A percentile compares a stretch with the other conserved stretches of the same genome.
These are phyloP conservation scores for Ia io DNA, from an alignment of 2,113 vertebrate species.

Conservation along the genomic window DNA sequence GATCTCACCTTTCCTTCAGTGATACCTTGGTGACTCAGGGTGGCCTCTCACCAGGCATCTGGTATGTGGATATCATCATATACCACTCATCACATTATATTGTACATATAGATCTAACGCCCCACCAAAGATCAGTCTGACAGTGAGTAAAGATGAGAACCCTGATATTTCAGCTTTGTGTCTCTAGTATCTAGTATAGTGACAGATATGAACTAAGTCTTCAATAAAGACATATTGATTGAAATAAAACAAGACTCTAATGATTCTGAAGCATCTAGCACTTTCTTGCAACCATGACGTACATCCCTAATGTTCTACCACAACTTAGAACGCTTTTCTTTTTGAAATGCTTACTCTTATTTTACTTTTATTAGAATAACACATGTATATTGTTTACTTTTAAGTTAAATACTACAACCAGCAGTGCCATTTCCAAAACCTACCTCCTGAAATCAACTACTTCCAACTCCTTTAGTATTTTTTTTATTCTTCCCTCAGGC, in stretches of 20 bases:
- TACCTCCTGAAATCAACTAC: not conserved
- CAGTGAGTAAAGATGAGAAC: not conserved
- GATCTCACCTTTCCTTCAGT: not conserved
- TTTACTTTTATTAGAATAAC: constrained; percentile 7
- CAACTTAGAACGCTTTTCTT: not conserved
- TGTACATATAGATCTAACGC: rapidly evolving
- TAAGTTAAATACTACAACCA: not conserved
- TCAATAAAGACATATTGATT: not conserved
- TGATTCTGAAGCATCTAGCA: not conserved
- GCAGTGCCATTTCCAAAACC: not conserved
- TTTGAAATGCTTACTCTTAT: not conserved
- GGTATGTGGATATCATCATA: not conserved
- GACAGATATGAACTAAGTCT: not conserved
- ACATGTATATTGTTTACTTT: not conserved
- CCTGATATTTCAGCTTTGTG: not conserved
- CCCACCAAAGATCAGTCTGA: not conserved
- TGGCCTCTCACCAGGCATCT: not conserved
- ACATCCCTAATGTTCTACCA: not conserved
- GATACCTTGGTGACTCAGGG: too few species aligned
- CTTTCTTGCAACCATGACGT: not conserved
- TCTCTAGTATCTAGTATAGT: not conserved
- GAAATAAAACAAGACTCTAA: not conserved
- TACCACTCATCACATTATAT: not conserved
- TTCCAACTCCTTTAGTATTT: not conserved
- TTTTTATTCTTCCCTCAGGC: not conserved